phyloP scores from a whole-genome alignment of 2,797 vertebrate genomes.

The Mus spretus region DNA sequence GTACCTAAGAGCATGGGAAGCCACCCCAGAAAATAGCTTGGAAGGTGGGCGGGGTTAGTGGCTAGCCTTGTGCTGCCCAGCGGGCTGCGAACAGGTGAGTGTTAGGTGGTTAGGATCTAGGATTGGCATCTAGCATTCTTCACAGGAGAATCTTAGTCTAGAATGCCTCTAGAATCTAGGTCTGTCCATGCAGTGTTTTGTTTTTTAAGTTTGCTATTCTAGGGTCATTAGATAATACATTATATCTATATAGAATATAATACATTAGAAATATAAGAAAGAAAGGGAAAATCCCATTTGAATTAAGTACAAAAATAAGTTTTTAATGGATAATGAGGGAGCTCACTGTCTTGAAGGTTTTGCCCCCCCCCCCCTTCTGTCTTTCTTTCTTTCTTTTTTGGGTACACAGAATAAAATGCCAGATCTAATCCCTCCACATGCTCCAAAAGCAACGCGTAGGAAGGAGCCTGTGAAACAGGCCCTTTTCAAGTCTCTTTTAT shows the following conservation, averaged over 20 bases:
- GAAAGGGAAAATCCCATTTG: not conserved
- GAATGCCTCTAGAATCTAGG: slow-evolving; percentile 39
- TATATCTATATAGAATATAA: too few relatives aligned
- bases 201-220: not conserved
- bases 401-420: slow-evolving; percentile 64
- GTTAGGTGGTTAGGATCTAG: slow-evolving; percentile 24
- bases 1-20: not conserved
- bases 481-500: slow-evolving; percentile 19
- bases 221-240: slow-evolving; percentile 38
- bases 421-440: slow-evolving; percentile 24
- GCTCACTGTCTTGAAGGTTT: slow-evolving; percentile 71
- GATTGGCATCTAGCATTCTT: not conserved
- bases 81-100: not conserved
- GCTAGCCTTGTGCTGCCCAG: not conserved
- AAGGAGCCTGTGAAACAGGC: slow-evolving; percentile 56
- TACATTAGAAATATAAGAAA: not conserved
- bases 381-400: slow-evolving; percentile 57
- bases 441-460: slow-evolving; percentile 50
- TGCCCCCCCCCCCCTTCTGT: too few relatives aligned
- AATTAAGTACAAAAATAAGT: slow-evolving; percentile 38
- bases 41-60: not conserved
- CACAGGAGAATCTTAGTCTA: not conserved
- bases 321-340: slow-evolving; percentile 55
- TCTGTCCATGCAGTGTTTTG: not conserved
- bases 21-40: not conserved